Conservation (phyloP, 2,113 vertebrate genomes). For the Corvus cornix region DNA sequence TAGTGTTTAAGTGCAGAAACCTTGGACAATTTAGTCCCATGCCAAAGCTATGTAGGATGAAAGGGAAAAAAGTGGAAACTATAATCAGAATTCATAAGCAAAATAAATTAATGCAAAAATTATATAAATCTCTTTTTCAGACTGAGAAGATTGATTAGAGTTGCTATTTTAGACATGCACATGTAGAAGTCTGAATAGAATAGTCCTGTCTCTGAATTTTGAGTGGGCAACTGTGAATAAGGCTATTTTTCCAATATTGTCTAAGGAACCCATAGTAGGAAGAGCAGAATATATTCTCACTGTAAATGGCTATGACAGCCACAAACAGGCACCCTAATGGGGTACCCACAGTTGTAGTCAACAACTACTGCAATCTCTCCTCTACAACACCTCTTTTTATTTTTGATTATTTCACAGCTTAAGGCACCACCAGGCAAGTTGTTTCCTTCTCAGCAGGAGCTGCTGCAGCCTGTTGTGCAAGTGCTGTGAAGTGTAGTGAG, state of each 20-base stretch:
- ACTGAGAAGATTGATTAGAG: not conserved
- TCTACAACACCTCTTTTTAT: not conserved
- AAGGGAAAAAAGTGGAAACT: not conserved
- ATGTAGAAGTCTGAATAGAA: not conserved
- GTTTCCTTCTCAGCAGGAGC: slow-evolving; percentile 17
- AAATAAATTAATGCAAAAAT: not conserved
- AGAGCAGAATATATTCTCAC: not conserved
- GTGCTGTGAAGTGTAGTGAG: not conserved
- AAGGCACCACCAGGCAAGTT: slow-evolving; percentile 12
- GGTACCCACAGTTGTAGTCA: slow-evolving; percentile 7
- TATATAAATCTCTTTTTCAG: not conserved
- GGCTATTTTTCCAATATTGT: not conserved
- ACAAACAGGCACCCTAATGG: not conserved
- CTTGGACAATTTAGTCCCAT: not conserved
- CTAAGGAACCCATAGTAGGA: not conserved
- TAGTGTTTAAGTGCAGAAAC: not conserved
- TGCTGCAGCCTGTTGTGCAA: slow-evolving; percentile 5
- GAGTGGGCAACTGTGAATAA: not conserved
- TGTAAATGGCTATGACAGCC: not conserved
- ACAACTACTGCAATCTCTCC: slow-evolving; percentile 12
- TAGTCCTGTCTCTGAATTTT: not conserved
- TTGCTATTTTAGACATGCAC: not conserved
- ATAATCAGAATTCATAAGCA: not conserved
- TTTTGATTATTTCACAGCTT: slow-evolving; percentile 14
- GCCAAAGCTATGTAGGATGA: not conserved